Conservation (phyloP, 2,113 vertebrate species). For the Corynorhinus townsendii region DNA sequence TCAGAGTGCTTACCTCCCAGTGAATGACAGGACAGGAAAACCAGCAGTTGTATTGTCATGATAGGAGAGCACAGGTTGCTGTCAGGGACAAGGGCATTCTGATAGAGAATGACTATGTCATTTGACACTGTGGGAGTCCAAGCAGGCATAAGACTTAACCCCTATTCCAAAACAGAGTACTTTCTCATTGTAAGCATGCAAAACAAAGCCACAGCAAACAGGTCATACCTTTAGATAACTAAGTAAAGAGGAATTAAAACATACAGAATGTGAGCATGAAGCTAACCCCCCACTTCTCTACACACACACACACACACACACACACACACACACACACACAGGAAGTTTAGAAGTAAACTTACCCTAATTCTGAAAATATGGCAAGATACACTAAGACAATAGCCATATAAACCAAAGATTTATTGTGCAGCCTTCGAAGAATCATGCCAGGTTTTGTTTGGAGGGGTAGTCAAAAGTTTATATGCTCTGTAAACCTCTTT, state of each 20-base stretch:
- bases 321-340: background rate
- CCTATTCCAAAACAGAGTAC: background rate
- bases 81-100: background rate
- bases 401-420: slow-evolving; percentile 26
- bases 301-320: background rate
- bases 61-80: background rate
- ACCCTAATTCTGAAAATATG: slow-evolving; percentile 4
- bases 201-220: background rate
- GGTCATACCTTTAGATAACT: background rate
- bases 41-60: background rate
- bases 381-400: background rate
- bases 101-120: background rate
- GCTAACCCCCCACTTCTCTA: background rate
- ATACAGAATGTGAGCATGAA: background rate
- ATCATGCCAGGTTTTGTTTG: slow-evolving; percentile 14
- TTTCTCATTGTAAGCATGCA: background rate
- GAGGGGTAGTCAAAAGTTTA: slow-evolving; percentile 24
- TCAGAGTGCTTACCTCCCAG: background rate
- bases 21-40: background rate
- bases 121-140: background rate
- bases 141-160: background rate
- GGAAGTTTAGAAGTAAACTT: slow-evolving; percentile 16
- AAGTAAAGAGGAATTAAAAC: background rate
- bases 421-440: background rate
- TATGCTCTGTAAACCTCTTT: slow-evolving; percentile 32